Evolutionary conservation across 2,113 vertebrate genomes (phyloP).

Genomic region (Actenoides hombroni): DNA sequence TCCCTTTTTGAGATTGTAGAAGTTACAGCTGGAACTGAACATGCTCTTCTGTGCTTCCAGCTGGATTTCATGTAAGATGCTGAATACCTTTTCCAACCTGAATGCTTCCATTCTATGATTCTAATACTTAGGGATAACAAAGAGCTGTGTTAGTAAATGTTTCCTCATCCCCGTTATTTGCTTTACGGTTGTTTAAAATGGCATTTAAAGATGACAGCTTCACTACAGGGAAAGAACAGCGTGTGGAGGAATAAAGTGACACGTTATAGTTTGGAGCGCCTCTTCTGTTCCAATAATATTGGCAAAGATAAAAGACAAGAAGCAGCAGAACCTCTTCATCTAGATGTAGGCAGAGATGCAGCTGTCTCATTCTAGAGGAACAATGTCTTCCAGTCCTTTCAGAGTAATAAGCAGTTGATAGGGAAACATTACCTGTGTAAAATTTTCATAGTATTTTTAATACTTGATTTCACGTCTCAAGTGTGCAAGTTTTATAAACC

Average conservation of each 20-base stretch:
- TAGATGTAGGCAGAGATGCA: not conserved
- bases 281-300: not conserved
- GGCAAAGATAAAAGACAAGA: not conserved
- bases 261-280: not conserved
- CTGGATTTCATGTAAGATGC: not conserved
- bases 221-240: not conserved
- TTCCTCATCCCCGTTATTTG: not conserved
- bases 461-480: not conserved
- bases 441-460: not conserved
- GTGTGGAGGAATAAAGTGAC: not conserved
- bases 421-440: not conserved
- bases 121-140: not conserved
- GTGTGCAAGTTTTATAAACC: accelerated
- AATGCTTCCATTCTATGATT: not conserved
- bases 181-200: not conserved
- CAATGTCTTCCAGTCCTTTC: not conserved
- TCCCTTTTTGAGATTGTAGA: not conserved
- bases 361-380: not conserved
- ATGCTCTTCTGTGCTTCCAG: not conserved
- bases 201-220: not conserved
- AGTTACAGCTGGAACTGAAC: not conserved
- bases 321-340: not conserved
- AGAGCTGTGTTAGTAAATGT: not conserved
- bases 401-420: not conserved
- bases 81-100: not conserved